Conservation (phyloP, 2,888 invertebrate genomes). For the Mythimna vitellina region DNA sequence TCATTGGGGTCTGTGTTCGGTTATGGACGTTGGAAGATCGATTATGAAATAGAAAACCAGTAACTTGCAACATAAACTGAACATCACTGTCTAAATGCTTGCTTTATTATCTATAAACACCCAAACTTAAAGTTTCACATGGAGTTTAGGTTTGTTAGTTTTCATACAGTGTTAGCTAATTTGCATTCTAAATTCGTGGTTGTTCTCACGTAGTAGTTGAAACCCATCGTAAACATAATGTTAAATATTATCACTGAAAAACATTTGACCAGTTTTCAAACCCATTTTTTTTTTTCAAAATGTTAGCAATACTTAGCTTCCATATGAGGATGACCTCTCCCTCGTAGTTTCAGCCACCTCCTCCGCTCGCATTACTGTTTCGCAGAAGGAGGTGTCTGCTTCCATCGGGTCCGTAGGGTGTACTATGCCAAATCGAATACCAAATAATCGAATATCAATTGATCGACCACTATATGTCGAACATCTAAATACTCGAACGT, state of each 20-base stretch:
- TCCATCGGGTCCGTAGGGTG: too few relatives aligned
- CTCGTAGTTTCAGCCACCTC: too few relatives aligned
- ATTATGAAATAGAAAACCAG: background rate
- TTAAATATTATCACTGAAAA: background rate
- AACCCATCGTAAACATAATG: background rate
- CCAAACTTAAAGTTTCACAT: background rate
- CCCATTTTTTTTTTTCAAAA: background rate
- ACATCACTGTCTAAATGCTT: background rate
- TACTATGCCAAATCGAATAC: too few relatives aligned
- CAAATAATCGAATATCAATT: too few relatives aligned
- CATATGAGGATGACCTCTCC: too few relatives aligned
- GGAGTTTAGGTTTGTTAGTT: background rate
- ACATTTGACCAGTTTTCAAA: background rate
- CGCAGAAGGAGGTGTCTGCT: too few relatives aligned
- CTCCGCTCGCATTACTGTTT: too few relatives aligned
- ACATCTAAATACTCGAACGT: too few relatives aligned
- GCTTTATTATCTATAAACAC: background rate
- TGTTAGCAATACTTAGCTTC: too few relatives aligned
- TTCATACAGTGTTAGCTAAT: slow-evolving; percentile 3
- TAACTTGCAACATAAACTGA: background rate
- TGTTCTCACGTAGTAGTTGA: background rate
- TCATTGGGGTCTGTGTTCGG: background rate
- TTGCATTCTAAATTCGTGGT: background rate
- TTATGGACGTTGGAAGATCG: background rate
- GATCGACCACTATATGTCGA: too few relatives aligned